Evolutionary conservation across 1,140 invertebrate species (phyloP).

Genomic region (Cepaea nemoralis): DNA sequence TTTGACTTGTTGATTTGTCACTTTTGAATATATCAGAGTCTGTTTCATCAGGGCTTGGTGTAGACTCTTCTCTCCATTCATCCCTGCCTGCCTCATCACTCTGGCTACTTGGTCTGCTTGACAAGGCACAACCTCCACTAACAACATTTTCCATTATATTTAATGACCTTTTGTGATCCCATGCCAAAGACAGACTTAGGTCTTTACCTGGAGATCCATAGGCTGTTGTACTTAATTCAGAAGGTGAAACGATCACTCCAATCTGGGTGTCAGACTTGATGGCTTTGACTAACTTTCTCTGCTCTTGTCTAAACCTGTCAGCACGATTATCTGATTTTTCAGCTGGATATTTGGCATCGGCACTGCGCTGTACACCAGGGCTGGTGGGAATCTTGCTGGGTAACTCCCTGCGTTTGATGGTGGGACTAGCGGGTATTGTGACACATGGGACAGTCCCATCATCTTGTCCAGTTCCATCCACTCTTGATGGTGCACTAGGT

Average conservation of each 20-base stretch:
- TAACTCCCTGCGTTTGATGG: slow-evolving; percentile 36
- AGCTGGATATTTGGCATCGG: not conserved
- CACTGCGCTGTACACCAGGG: slow-evolving; percentile 24
- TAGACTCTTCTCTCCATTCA: slow-evolving; percentile 3
- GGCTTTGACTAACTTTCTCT: slow-evolving; percentile 47
- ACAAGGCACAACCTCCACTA: slow-evolving; percentile 27
- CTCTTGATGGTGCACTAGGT: not conserved
- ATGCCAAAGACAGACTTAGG: not conserved
- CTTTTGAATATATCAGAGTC: not conserved
- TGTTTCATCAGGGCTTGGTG: slow-evolving; percentile 8
- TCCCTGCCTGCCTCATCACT: slow-evolving; percentile 2
- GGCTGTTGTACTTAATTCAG: not conserved
- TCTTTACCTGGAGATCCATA: not conserved
- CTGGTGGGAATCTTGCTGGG: slow-evolving; percentile 27
- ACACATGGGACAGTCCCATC: slow-evolving; percentile 26
- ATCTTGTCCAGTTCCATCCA: not conserved
- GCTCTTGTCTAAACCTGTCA: slow-evolving; percentile 41
- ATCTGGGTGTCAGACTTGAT: slow-evolving; percentile 44
- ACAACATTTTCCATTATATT: slow-evolving; percentile 17
- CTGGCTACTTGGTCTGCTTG: slow-evolving; percentile 26
- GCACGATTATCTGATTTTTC: slow-evolving; percentile 36
- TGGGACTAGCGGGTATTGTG: slow-evolving; percentile 39
- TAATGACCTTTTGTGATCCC: slow-evolving; percentile 14
- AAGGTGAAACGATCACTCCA: not conserved
- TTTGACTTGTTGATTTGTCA: not conserved